phyloP scores from a whole-genome alignment of 1,140 invertebrate species.

The Heterodera schachtii region DNA sequence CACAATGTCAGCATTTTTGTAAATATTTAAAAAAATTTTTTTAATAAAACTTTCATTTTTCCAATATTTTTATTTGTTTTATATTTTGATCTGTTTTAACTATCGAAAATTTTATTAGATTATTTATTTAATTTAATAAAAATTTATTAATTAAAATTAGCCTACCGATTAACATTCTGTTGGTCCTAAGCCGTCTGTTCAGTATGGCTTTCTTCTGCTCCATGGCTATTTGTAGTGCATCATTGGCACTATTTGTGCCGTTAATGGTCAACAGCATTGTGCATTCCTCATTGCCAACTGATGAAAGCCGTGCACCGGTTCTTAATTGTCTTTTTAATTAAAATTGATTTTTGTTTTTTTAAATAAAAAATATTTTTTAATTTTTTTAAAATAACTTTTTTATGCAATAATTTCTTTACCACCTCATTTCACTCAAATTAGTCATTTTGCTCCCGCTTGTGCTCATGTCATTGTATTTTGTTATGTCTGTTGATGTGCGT shows the following conservation, averaged over 20 bases:
- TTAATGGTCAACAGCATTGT: neutral
- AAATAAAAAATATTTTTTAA: neutral
- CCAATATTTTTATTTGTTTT: no score
- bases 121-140: no score
- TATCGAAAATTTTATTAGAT: no score
- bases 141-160: neutral
- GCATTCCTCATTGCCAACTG: constrained; percentile 3
- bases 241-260: neutral
- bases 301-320: neutral
- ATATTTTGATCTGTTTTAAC: no score
- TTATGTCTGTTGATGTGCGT: constrained; percentile 7
- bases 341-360: no score
- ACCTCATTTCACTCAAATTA: constrained; percentile 8
- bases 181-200: constrained; percentile 59
- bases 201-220: constrained; percentile 44
- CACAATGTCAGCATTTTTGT: no score
- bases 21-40: no score
- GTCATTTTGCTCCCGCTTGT: neutral
- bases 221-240: constrained; percentile 19
- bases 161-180: constrained; percentile 56
- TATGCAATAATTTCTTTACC: neutral
- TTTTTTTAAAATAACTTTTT: no score
- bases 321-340: neutral
- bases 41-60: no score
- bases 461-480: constrained; percentile 17